Evolutionary conservation across 1,140 invertebrate species (phyloP), one percentile per base, ranked within the genome.

Genomic region (Bombus pascuorum): DNA sequence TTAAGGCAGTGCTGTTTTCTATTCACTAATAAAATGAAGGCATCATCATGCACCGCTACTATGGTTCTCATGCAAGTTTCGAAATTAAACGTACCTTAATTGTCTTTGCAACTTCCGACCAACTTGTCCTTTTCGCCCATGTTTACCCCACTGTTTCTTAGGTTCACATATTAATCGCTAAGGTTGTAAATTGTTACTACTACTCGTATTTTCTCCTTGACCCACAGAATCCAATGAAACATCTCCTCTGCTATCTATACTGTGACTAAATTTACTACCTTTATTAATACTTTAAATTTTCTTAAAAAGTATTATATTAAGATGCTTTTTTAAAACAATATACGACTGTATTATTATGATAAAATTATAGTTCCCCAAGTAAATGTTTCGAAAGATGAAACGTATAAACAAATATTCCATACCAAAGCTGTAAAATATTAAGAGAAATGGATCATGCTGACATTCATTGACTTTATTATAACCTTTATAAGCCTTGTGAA

Each of bases 121-220:
- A 70, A 80, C 87, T 77, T 87, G 87, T 59, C 74, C 83, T 66
- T 86, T 89, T 74, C 37, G 70, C 42, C 81, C 86, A 74, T 72
- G 22, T 79, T 85, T 87, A 68, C 86, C 66, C 57, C 71, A 85
- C 53, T 88, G 81, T 76, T 42, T 86, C 39, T 85, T 68, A 79
- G 75, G 75, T 42, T 87, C 65, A 68, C 39, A 74, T 53, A 76
- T 62, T 87, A 93, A 92, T 91, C 89, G 93, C 91, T 93, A 93
- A 80, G 89, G 80, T 83, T 93, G 91, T 73, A 89, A 91, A 81
- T 78, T 86, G 66, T 87, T 90, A 71, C 83, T 92, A 77, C 82
- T 88, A 87, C 81, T 91, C 57, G 65, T 85, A 83, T 72, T 87
- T 86, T 86, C 90, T 79, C 83, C 89, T 89, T 86, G 92, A 86